Evolutionary conservation across 2,113 vertebrate species (phyloP), one percentile per base, ranked within the genome.

Genomic region (Gambusia holbrooki): DNA sequence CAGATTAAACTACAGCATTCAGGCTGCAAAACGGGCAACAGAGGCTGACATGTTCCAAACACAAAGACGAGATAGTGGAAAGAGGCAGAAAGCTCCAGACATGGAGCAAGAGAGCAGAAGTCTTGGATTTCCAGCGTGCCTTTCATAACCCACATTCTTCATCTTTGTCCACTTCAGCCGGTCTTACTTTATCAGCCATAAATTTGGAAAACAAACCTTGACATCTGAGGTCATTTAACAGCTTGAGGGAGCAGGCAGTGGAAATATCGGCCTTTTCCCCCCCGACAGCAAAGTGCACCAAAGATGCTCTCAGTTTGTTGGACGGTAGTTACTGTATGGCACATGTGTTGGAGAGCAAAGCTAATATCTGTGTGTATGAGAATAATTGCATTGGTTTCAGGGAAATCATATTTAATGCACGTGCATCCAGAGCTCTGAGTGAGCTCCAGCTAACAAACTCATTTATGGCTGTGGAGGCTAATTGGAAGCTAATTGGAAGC

Each of bases 101-200:
- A 87, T 86, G 75, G 64, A 71, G 84, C 69, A 80, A 65, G 74
- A 75, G 66, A 60, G 40, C 32, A 10, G 45, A 90, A 90, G 89
- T 80, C 88, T 76, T n/a, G 27, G 85, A 87, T 86, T 88, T 84
- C 86, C 73, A 79, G 80, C 84, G 83, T 90, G 66, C 77, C 69
- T 90, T 54, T 5, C 82, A 89, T 90, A 82, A 83, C 87, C 71
- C 62, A 7, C 87, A 88, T 90, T 90, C 81, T 82, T 72, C 42
- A 17, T 77, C 76, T 60, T 73, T 81, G 82, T 89, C 84, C 67
- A 83, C 81, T 86, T 89, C 74, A 79, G 73, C 74, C 74, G 81
- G 84, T 65, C 48, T 67, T 75, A 84, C 85, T 83, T 82, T 81
- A 86, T 90, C 91, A 40, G 54, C 51, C 70, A 61, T 33, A 67